Percentiles rank a stretch among this genome's conserved stretches.
Conservation (phyloP, 2,888 invertebrate genomes). For the Agrotis clavis region DNA sequence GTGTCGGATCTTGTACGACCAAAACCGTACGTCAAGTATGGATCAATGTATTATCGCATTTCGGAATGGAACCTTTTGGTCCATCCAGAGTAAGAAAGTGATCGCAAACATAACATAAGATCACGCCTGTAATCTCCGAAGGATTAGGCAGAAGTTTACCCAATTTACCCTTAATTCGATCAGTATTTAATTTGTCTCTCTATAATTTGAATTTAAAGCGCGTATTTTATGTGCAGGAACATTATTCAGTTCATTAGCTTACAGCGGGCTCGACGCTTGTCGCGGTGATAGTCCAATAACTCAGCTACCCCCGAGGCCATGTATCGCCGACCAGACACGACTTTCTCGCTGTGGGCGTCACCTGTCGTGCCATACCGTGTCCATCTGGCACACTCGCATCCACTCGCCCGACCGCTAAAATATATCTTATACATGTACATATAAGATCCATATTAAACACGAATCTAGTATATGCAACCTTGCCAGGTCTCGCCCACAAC, state of each 20-base stretch:
- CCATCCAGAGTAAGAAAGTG: neutral
- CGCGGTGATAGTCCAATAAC: slow-evolving; percentile 63
- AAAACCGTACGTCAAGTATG: neutral
- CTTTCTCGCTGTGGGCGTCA: slow-evolving; percentile 84
- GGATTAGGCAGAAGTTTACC: no score
- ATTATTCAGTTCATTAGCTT: slow-evolving; percentile 65
- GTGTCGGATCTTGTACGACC: neutral
- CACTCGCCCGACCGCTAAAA: slow-evolving; percentile 36
- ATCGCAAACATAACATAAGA: no score
- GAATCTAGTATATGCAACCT: slow-evolving; percentile 35
- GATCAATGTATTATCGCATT: neutral
- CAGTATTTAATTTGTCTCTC: neutral
- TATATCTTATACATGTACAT: slow-evolving; percentile 55
- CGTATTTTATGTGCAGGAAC: slow-evolving; percentile 14
- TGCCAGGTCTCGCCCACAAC: slow-evolving; percentile 65
- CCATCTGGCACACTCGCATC: slow-evolving; percentile 59
- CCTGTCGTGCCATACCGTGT: slow-evolving; percentile 79
- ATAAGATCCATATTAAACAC: slow-evolving; percentile 52
- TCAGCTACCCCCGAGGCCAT: slow-evolving; percentile 66
- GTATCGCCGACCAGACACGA: slow-evolving; percentile 69
- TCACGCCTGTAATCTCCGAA: no score
- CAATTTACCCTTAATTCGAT: no score
- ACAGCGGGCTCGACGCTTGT: slow-evolving; percentile 47
- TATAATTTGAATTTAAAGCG: neutral
- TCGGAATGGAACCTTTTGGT: neutral